Evolutionary conservation across 2,797 vertebrate genomes (phyloP).

Genomic region (Craterocephalus amniculus): DNA sequence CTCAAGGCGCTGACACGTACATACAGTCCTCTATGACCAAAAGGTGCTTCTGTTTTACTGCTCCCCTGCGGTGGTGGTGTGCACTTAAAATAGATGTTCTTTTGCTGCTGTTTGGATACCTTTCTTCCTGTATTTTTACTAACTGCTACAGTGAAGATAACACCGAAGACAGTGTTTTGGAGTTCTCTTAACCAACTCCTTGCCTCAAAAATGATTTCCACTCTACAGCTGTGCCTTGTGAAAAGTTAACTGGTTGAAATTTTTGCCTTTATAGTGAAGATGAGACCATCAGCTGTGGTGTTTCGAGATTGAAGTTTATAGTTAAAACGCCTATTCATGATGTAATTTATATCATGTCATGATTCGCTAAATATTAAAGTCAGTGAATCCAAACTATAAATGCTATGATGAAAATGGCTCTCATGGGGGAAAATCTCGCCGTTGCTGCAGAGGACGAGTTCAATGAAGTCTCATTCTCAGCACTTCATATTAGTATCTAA

Average conservation of each 20-base stretch:
- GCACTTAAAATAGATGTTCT: slow-evolving; percentile 25
- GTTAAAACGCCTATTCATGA: neutral
- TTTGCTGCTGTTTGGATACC: slow-evolving; percentile 11
- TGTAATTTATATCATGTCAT: neutral
- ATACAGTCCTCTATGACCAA: slow-evolving; percentile 28
- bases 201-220: neutral
- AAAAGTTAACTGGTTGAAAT: neutral
- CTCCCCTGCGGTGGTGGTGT: slow-evolving; percentile 1
- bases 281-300: neutral
- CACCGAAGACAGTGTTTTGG: neutral
- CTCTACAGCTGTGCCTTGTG: neutral
- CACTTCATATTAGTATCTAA: neutral
- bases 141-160: neutral
- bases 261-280: neutral
- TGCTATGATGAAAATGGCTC: neutral
- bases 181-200: neutral
- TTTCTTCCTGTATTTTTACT: neutral
- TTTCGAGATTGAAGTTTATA: neutral
- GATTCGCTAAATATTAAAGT: neutral
- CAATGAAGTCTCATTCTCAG: neutral
- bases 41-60: slow-evolving; percentile 44
- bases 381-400: neutral
- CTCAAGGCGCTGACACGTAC: slow-evolving; percentile 40
- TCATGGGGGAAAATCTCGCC: neutral
- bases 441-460: neutral